These are phyloP conservation scores for Gnathonemus echidnorhynchus DNA, from an alignment of 2,113 vertebrate species.

Conservation along the genomic window DNA sequence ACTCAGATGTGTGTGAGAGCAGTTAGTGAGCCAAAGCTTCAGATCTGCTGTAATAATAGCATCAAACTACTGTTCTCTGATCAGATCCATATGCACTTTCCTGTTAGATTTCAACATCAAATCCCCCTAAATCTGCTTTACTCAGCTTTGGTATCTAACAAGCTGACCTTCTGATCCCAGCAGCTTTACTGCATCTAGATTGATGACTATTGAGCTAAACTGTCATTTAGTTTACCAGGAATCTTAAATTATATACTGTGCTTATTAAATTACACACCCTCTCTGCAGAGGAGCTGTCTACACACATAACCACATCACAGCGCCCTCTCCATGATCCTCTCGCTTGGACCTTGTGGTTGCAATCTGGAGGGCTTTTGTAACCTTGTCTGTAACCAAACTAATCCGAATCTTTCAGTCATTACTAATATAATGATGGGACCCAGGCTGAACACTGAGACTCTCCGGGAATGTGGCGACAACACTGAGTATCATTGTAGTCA, in stretches of 20 bases:
- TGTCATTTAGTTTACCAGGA: slow-evolving; percentile 58
- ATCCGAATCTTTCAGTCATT: neutral
- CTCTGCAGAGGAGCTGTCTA: slow-evolving; percentile 4
- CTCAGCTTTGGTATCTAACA: slow-evolving; percentile 43
- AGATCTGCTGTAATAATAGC: slow-evolving; percentile 32
- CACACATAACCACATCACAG: slow-evolving; percentile 9
- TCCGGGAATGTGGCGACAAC: neutral
- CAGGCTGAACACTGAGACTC: neutral
- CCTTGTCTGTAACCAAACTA: neutral
- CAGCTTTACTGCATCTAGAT: slow-evolving; percentile 55
- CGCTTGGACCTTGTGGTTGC: neutral
- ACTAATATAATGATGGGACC: neutral
- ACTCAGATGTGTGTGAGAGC: neutral
- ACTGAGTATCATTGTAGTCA: neutral
- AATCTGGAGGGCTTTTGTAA: neutral
- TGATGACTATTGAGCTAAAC: slow-evolving; percentile 55
- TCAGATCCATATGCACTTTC: slow-evolving; percentile 62
- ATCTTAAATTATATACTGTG: slow-evolving; percentile 52
- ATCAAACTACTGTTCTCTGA: slow-evolving; percentile 65
- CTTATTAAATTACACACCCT: slow-evolving; percentile 16
- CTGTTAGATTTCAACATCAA: slow-evolving; percentile 33
- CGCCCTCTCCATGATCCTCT: neutral
- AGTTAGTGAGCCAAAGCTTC: slow-evolving; percentile 4
- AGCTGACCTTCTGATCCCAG: slow-evolving; percentile 44
- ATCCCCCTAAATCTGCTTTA: slow-evolving; percentile 47